Percentiles rank a stretch among this genome's conserved stretches.
phyloP scores from a whole-genome alignment of 2,113 vertebrate species.

The Clarias macrocephalus region DNA sequence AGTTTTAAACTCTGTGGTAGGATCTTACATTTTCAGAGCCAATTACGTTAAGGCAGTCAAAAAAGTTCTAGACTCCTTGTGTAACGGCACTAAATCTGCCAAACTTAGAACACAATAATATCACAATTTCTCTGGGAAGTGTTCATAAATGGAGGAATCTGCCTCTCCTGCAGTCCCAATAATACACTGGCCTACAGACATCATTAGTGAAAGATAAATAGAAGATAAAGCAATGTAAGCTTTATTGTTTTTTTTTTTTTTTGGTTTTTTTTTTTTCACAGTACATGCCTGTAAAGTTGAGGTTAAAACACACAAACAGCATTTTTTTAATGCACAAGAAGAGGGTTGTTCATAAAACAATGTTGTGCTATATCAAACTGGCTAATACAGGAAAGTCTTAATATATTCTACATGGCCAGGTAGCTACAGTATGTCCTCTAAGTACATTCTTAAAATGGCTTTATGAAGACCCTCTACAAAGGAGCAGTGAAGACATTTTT shows the following conservation, averaged over 20 bases:
- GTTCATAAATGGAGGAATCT: slow-evolving; percentile 42
- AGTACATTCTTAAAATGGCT: slow-evolving; percentile 12
- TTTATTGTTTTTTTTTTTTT: slow-evolving; percentile 5
- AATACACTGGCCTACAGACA: slow-evolving; percentile 43
- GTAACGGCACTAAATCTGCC: slow-evolving; percentile 31
- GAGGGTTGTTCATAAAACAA: slow-evolving; percentile 55
- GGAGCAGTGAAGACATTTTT: slow-evolving; percentile 30
- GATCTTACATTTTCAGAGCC: slow-evolving; percentile 31
- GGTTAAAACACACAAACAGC: slow-evolving; percentile 50
- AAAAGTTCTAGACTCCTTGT: slow-evolving; percentile 15
- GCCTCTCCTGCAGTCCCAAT: slow-evolving; percentile 36
- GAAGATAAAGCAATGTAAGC: slow-evolving; percentile 41
- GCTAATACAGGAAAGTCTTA: neutral
- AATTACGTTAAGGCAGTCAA: slow-evolving; percentile 35
- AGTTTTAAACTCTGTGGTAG: slow-evolving; percentile 16
- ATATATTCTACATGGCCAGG: neutral
- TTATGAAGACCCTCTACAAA: slow-evolving; percentile 51
- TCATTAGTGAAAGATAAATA: slow-evolving; percentile 32
- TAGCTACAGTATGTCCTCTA: neutral
- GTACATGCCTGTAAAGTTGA: slow-evolving; percentile 62
- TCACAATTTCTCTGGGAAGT: slow-evolving; percentile 34
- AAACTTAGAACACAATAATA: slow-evolving; percentile 36
- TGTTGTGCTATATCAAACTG: neutral
- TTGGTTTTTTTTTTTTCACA: neutral
- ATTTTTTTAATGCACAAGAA: slow-evolving; percentile 44